Evolutionary conservation across 2,113 vertebrate genomes (phyloP).

Genomic region (Peromyscus californicus): DNA sequence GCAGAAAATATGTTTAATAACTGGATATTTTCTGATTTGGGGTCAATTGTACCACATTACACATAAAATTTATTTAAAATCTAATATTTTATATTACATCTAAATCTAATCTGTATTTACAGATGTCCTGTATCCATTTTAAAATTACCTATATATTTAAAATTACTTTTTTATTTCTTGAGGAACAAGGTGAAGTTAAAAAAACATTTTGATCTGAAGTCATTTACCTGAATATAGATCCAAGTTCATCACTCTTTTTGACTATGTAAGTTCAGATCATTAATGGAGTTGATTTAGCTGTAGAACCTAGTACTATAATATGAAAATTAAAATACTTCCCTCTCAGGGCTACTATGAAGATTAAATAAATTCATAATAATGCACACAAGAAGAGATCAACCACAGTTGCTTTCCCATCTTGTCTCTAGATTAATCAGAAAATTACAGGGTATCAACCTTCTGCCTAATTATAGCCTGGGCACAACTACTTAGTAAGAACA

Average conservation of each 20-base stretch:
- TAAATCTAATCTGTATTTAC: constrained; percentile 6
- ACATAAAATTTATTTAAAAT: neutral
- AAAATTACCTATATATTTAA: neutral
- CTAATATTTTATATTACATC: neutral
- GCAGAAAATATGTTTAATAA: neutral
- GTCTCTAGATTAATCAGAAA: constrained; percentile 50
- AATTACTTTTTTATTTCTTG: constrained; percentile 11
- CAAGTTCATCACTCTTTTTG: neutral
- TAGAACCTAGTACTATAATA: constrained; percentile 11
- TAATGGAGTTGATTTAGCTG: constrained; percentile 3
- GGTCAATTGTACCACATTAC: neutral
- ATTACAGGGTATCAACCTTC: neutral
- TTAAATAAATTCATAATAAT: constrained; percentile 21
- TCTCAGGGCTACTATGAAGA: neutral
- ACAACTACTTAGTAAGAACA: neutral
- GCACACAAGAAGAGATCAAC: neutral
- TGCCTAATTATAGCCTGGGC: neutral
- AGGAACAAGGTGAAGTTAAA: neutral
- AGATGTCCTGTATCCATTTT: neutral
- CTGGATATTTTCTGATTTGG: neutral
- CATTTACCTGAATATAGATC: neutral
- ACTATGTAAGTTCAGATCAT: neutral
- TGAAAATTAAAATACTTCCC: constrained; percentile 24
- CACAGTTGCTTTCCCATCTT: neutral
- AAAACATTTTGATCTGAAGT: neutral